A percentile compares a stretch with the other conserved stretches of the same genome.
Conservation (phyloP, 2,113 vertebrate species). For the Columbina picui region DNA sequence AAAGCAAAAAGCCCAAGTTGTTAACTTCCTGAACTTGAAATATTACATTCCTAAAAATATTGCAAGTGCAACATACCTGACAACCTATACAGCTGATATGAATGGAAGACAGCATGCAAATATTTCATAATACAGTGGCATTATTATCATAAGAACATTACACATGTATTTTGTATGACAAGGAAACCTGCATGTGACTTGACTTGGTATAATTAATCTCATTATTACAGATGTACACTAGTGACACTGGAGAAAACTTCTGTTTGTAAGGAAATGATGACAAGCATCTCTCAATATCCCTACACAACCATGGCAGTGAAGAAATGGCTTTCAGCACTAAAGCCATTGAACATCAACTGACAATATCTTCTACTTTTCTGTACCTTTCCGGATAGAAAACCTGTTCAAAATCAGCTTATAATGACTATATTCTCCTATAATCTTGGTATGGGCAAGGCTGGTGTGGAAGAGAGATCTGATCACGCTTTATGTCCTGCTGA, state of each 20-base stretch:
- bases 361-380: not conserved
- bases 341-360: not conserved
- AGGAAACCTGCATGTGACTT: slow-evolving; percentile 61
- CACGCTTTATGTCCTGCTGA: not conserved
- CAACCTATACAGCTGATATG: slow-evolving; percentile 53
- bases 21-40: slow-evolving; percentile 76
- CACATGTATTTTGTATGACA: not conserved
- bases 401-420: not conserved
- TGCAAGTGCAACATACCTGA: slow-evolving; percentile 61
- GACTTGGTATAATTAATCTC: slow-evolving; percentile 33
- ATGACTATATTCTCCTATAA: not conserved
- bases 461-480: not conserved
- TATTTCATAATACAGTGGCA: not conserved
- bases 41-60: slow-evolving; percentile 58
- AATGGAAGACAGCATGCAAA: slow-evolving; percentile 55
- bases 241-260: slow-evolving; percentile 28
- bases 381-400: not conserved
- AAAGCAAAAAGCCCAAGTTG: slow-evolving; percentile 68
- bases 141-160: not conserved
- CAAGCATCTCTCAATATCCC: not conserved
- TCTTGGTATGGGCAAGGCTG: not conserved
- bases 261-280: not conserved
- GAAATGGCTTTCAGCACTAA: not conserved
- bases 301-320: not conserved
- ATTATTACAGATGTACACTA: slow-evolving; percentile 43